Conservation (phyloP, 2,797 vertebrate species). For the Numenius phaeopus region DNA sequence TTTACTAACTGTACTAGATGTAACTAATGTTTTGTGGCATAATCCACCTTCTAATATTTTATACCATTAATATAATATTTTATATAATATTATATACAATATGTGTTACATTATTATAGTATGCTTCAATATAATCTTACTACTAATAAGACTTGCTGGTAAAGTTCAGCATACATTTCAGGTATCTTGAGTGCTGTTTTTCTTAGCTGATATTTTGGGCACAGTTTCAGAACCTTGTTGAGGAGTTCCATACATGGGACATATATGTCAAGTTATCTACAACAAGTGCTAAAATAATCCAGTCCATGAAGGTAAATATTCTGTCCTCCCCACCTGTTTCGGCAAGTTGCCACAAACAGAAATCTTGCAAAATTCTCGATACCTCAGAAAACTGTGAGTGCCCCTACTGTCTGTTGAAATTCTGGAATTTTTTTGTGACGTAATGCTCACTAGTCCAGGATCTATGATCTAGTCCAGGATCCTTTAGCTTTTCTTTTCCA, state of each 20-base stretch:
- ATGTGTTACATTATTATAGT: background rate
- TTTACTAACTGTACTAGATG: background rate
- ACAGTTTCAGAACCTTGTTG: constrained; percentile 26
- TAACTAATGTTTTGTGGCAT: background rate
- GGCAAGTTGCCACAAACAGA: background rate
- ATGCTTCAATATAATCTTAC: background rate
- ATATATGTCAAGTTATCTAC: background rate
- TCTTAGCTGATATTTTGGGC: background rate
- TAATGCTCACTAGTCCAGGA: background rate
- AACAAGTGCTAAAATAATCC: background rate
- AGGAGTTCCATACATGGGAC: background rate
- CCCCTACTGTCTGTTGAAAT: background rate
- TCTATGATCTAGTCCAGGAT: background rate
- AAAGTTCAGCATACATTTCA: background rate
- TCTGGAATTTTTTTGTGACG: background rate
- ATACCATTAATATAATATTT: background rate
- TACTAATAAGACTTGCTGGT: background rate
- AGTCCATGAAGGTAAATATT: background rate
- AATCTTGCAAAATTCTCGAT: background rate
- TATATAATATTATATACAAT: background rate
- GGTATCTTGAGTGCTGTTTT: background rate
- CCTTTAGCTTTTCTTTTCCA: background rate
- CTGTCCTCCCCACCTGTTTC: background rate
- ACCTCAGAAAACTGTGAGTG: background rate
- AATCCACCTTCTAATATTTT: background rate